Percentiles rank a stretch among this genome's conserved stretches.
Evolutionary conservation across 1,140 invertebrate species (phyloP).

Genomic region (Hetaerina americana): DNA sequence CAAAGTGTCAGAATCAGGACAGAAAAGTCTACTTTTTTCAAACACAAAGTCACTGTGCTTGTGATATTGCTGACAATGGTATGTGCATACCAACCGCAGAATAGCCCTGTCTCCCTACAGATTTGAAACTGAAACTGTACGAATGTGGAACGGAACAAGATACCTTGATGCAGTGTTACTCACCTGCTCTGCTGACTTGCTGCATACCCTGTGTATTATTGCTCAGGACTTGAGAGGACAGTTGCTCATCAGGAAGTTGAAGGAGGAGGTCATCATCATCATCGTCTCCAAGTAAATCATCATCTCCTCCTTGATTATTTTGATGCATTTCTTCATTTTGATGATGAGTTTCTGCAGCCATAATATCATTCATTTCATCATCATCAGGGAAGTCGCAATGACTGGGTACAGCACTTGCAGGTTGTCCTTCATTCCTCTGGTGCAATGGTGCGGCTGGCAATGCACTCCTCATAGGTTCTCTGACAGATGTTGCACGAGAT

Average conservation of each 20-base stretch:
- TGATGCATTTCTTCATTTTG: neutral
- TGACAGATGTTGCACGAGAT: slow-evolving; percentile 11
- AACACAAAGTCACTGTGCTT: too few species aligned
- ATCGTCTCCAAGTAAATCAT: neutral
- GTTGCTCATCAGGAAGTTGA: neutral
- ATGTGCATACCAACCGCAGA: too few species aligned
- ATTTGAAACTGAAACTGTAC: too few species aligned
- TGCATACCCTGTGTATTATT: neutral
- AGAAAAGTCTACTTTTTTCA: too few species aligned
- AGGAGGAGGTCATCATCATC: neutral
- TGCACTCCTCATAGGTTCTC: slow-evolving; percentile 25
- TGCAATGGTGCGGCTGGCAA: slow-evolving; percentile 19
- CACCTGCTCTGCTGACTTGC: neutral
- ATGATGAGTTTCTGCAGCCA: neutral
- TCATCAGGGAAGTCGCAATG: slow-evolving; percentile 13
- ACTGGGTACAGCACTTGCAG: slow-evolving; percentile 2
- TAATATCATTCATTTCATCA: slow-evolving; percentile 13
- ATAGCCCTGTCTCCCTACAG: too few species aligned
- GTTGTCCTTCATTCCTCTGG: slow-evolving; percentile 1
- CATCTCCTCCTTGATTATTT: neutral
- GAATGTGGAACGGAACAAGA: too few species aligned
- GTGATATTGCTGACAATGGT: too few species aligned
- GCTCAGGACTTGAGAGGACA: neutral
- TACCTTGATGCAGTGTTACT: too few species aligned
- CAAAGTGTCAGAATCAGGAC: too few species aligned